Base-by-base conservation (phyloP, 2,888 invertebrate species). In the Oligia strigilis region DNA sequence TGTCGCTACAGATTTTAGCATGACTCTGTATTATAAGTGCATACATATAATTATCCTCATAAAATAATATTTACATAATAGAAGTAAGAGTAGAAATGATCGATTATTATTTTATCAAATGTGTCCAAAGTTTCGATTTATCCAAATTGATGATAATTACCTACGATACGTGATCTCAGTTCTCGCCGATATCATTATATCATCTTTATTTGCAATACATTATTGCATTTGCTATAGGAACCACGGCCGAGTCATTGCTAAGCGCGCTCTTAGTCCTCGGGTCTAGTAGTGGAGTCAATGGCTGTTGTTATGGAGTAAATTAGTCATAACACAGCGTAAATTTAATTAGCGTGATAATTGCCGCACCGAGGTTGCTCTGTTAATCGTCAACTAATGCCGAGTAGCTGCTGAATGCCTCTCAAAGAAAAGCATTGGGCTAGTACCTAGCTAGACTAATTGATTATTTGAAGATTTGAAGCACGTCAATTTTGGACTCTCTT, bases 321-420 rank as follows among this genome's bases (percentile, higher is more conserved):
- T 96, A 96, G 95, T 96, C 94, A 95, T 95, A 95, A 93, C 92
- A 90, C 90, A 92, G 92, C 93, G 92, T 92, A 90, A 92, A 94
- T 94, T 95, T 96, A 96, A 96, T 96, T 95, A 96, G 92, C 94
- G 96, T 91, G 92, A 92, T 94, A 95, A 95, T 95, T 95, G 94
- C 91, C 81, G 91, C 89, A 86, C 88, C 86, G 87, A 81, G 84
- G 81, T 85, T 87, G 86, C 83, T 86, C 88, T 84, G 91, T 77
- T 90, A 88, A 86, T 87, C 85, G 67, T 86, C 85, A 90, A 90
- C 89, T 89, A 91, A 91, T 89, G 80, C 89, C 82, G 77, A 72
- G 60, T 75, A 64, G 70, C 60, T 78, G 55, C 23, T 55, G 36
- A 43, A 78, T 29, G 52, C 36, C 72, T 40, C 49, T 78, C 73